Conservation (phyloP, 2,888 invertebrate genomes). For the Polymixis lichenea region DNA sequence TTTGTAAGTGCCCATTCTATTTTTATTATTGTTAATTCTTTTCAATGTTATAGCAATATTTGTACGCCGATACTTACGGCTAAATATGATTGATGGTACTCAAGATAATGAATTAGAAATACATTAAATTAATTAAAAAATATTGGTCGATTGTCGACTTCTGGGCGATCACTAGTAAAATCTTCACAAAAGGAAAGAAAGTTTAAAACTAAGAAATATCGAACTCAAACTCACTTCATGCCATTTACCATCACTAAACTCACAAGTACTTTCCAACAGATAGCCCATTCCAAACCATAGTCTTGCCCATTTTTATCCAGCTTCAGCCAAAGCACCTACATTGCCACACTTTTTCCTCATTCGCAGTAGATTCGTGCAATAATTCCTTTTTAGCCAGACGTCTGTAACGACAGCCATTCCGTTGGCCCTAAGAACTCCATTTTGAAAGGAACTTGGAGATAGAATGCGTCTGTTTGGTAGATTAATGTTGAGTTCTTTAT, state of each 20-base stretch:
- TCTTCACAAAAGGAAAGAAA: too few species aligned
- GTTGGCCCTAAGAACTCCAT: slow-evolving; percentile 38
- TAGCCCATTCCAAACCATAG: slow-evolving; percentile 35
- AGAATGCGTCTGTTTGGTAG: slow-evolving; percentile 35
- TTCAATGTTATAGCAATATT: too few species aligned
- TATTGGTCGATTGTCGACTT: too few species aligned
- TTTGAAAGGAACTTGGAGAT: slow-evolving; percentile 44
- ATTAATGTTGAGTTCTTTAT: slow-evolving; percentile 49
- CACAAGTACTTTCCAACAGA: slow-evolving; percentile 4
- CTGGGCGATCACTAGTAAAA: too few species aligned
- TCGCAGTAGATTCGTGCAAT: slow-evolving; percentile 56
- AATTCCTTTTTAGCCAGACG: slow-evolving; percentile 64
- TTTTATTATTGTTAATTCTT: too few species aligned
- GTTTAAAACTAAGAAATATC: background rate
- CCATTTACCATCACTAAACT: slow-evolving; percentile 1
- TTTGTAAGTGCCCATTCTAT: too few species aligned
- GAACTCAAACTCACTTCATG: background rate
- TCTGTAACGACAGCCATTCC: slow-evolving; percentile 59
- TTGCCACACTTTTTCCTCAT: slow-evolving; percentile 57
- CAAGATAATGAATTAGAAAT: too few species aligned
- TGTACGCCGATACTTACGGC: too few species aligned
- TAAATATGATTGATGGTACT: too few species aligned
- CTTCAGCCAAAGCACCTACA: slow-evolving; percentile 25
- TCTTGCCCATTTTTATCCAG: slow-evolving; percentile 42
- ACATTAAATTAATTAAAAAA: too few species aligned